Evolutionary conservation across 2,888 invertebrate genomes (phyloP).

Genomic region (Sceliomorpha sp.): DNA sequence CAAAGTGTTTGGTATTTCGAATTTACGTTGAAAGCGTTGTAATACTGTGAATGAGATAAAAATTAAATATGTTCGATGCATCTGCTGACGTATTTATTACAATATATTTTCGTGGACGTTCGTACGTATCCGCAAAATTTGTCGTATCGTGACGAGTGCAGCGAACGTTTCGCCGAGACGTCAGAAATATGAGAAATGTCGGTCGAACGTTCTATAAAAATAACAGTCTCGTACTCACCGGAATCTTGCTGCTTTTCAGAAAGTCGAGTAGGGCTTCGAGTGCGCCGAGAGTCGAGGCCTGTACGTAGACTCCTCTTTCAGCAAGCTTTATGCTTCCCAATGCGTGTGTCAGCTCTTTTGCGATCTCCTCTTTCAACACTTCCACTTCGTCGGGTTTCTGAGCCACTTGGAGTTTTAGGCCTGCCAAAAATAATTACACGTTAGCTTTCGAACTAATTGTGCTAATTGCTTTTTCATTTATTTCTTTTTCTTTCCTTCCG

Average conservation of each 20-base stretch:
- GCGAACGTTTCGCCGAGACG: constrained; percentile 19
- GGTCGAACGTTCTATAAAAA: constrained; percentile 8
- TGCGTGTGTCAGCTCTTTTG: constrained; percentile 92
- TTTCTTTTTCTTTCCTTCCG: constrained; percentile 6
- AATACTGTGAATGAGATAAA: no score
- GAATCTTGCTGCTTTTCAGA: constrained; percentile 94
- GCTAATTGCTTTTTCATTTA: no score
- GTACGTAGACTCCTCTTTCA: constrained; percentile 98
- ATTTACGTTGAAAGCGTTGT: no score
- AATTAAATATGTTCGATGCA: no score
- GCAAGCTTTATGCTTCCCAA: constrained; percentile 95
- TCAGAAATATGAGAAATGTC: constrained; percentile 21
- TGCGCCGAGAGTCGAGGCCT: constrained; percentile 99
- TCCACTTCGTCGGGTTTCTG: constrained; percentile 97
- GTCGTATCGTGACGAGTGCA: neutral
- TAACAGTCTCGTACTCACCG: constrained; percentile 84
- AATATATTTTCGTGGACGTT: no score
- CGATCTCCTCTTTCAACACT: constrained; percentile 90
- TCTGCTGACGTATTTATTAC: no score
- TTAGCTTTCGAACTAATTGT: constrained; percentile 1
- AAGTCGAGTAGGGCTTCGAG: constrained; percentile 98
- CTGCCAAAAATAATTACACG: constrained; percentile 73
- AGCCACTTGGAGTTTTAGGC: constrained; percentile 95
- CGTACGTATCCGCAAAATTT: no score
- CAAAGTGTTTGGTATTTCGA: no score